These are phyloP conservation scores for Amblyopsis hoosieri DNA, from an alignment of 2,797 vertebrate species.

Conservation along the genomic window DNA sequence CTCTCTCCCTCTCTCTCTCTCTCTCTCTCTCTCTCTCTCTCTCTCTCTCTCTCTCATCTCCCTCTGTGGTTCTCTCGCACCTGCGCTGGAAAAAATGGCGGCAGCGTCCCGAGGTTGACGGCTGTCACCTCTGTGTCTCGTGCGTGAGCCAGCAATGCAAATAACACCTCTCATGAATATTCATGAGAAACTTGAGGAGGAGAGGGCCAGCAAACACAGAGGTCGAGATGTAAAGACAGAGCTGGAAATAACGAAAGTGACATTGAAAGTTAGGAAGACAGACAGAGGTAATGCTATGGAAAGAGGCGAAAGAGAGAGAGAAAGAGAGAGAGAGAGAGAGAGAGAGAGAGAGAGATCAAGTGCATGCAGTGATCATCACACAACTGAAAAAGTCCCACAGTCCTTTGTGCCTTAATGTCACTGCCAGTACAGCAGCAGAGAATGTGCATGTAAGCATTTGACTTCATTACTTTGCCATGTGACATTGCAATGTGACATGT, in stretches of 20 bases:
- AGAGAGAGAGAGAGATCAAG: background rate
- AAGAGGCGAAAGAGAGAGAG: constrained; percentile 43
- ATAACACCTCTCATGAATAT: constrained; percentile 64
- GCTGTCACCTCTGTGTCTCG: constrained; percentile 63
- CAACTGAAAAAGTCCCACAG: no score
- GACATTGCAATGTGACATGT: no score
- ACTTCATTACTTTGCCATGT: no score
- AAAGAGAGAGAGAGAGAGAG: background rate
- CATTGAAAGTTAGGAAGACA: constrained; percentile 29
- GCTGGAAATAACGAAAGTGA: constrained; percentile 24
- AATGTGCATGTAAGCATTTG: no score
- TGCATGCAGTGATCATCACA: no score
- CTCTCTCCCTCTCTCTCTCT: no score
- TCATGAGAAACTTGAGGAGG: constrained; percentile 47
- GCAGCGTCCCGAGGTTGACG: constrained; percentile 48
- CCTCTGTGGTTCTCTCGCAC: constrained; percentile 35
- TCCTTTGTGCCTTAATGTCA: no score
- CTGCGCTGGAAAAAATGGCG: constrained; percentile 51
- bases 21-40: no score
- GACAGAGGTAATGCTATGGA: constrained; percentile 27
- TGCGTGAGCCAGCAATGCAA: constrained; percentile 63
- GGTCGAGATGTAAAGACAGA: constrained; percentile 12
- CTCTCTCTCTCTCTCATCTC: background rate
- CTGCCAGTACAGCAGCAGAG: no score
- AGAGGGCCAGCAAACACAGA: constrained; percentile 7